Evolutionary conservation across 2,888 invertebrate species (phyloP), one percentile per base, ranked within the genome.

Genomic region (Heliconius erato): DNA sequence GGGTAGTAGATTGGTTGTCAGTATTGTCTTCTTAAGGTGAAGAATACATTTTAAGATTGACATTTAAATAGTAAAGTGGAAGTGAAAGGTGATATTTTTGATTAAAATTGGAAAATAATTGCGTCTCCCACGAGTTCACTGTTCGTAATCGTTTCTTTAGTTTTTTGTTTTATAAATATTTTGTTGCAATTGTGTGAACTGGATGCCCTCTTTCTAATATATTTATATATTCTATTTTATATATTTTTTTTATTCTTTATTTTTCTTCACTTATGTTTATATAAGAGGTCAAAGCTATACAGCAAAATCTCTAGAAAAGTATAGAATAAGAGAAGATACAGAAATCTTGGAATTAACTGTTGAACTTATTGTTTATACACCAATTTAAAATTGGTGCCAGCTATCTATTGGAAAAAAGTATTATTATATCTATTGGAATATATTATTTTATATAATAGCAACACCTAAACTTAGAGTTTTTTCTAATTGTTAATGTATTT

Each of bases 31-130:
- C 71, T 93, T 92, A 92, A 94, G 91, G 91, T 89, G 88, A 89
- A 89, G 91, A 88, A 86, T 86, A 76, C 77, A 59, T 78, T 86
- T 85, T 88, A 87, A 95, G 95, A 96, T 95, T 95, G 95, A 96
- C 95, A 96, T 96, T 95, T 96, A 95, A 96, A 95, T 95, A 92
- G 91, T 94, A 94, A 94, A 94, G 94, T 94, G 94, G 95, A 95
- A 95, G 95, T 94, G 95, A 96, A 95, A 95, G 92, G 92, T 91
- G 92, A 93, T 94, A 94, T 95, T 95, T 95, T 95, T 94, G 95
- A 96, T 95, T 95, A 95, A 95, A 96, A 96, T 95, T 95, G 94
- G 93, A 95, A 94, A 93, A 96, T 96, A 95, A 96, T 96, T 95
- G 95, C 93, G 92, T 95, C 95, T 96, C 95, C 95, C 95, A 95